These are phyloP conservation scores for Microhierax caerulescens DNA, from an alignment of 2,797 vertebrate species.

Conservation along the genomic window DNA sequence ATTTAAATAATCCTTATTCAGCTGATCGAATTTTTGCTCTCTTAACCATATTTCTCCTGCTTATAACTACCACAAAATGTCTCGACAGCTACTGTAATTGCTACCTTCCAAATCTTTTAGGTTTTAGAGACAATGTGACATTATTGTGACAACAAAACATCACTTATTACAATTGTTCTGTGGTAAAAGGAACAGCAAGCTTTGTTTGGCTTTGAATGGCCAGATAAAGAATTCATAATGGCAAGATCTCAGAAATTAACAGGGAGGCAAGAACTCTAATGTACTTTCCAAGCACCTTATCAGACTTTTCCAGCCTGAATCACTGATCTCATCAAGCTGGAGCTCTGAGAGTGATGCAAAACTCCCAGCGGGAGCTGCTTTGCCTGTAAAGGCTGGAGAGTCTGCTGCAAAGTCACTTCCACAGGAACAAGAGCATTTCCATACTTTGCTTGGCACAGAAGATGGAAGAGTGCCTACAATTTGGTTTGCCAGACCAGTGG, in stretches of 20 bases:
- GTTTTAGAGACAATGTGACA: neutral
- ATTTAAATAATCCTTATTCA: conserved; percentile 15
- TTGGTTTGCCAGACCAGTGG: neutral
- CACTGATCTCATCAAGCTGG: neutral
- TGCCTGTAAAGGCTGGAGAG: neutral
- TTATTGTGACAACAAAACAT: neutral
- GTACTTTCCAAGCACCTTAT: neutral
- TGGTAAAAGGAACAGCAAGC: neutral
- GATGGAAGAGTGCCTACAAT: neutral
- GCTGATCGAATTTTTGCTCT: neutral
- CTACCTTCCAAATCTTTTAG: neutral
- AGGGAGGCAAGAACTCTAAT: neutral
- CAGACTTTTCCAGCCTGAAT: neutral
- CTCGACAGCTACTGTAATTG: neutral
- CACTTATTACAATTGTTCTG: neutral
- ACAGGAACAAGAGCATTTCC: neutral
- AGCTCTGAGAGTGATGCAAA: neutral
- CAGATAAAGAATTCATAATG: neutral
- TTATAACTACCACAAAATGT: neutral
- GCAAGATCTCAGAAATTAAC: neutral
- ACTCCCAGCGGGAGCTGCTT: neutral
- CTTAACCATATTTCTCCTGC: neutral
- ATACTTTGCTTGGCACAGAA: neutral
- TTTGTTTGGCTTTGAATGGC: neutral
- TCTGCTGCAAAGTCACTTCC: neutral